Evolutionary conservation across 2,888 invertebrate species (phyloP).

Genomic region (Hypolimnas misippus): DNA sequence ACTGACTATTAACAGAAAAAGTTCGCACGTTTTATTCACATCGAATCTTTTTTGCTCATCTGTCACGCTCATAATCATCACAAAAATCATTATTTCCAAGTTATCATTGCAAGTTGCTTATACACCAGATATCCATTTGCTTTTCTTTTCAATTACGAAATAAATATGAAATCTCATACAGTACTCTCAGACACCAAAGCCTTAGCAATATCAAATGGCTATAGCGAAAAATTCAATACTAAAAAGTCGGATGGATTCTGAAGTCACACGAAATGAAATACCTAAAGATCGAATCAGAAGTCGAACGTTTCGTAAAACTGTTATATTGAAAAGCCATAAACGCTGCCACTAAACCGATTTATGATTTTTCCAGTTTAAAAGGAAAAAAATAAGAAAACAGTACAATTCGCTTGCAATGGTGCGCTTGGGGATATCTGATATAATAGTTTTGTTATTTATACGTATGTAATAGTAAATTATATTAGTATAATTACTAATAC

Average conservation of each 20-base stretch:
- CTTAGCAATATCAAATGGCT: slow-evolving; percentile 13
- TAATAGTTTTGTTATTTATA: slow-evolving; percentile 10
- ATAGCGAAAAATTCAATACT: slow-evolving; percentile 22
- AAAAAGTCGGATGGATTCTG: slow-evolving; percentile 32
- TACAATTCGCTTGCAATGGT: background rate
- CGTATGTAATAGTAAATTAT: no score
- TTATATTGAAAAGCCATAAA: slow-evolving; percentile 51
- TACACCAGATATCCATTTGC: background rate
- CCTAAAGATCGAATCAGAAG: slow-evolving; percentile 39
- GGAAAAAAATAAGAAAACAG: slow-evolving; percentile 11
- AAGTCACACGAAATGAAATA: slow-evolving; percentile 43
- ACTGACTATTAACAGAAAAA: no score
- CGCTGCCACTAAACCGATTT: slow-evolving; percentile 47
- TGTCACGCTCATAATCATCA: no score
- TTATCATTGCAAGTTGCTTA: no score
- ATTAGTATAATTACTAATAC: no score
- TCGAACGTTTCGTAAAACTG: slow-evolving; percentile 49
- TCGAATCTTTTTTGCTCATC: no score
- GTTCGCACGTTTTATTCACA: no score
- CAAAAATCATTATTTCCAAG: no score
- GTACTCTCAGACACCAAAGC: slow-evolving; percentile 14
- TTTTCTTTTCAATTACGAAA: slow-evolving; percentile 7
- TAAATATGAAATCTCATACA: slow-evolving; percentile 5
- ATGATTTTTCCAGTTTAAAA: slow-evolving; percentile 45
- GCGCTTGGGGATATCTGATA: background rate